These are phyloP conservation scores for Myripristis jacobus DNA, from an alignment of 2,797 vertebrate species.

Conservation along the genomic window DNA sequence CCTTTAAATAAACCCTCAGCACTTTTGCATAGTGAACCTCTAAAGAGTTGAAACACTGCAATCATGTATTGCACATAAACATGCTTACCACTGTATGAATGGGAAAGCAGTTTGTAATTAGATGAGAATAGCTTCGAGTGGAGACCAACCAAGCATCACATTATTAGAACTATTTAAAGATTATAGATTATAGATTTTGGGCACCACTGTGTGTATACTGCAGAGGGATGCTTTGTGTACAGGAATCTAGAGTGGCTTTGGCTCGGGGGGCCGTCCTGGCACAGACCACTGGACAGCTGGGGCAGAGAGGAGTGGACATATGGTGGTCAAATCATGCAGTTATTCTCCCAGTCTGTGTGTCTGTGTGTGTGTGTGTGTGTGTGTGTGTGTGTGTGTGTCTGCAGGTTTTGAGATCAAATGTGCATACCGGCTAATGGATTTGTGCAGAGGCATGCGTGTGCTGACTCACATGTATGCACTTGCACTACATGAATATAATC, in stretches of 20 bases:
- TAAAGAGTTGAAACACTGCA: too few relatives aligned
- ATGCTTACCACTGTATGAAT: too few relatives aligned
- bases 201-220: background rate
- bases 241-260: slow-evolving; percentile 48
- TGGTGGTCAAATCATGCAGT: slow-evolving; percentile 61
- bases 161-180: background rate
- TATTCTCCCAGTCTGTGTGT: slow-evolving; percentile 8
- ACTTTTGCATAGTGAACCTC: too few relatives aligned
- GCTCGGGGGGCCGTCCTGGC: slow-evolving; percentile 56
- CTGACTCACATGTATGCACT: background rate
- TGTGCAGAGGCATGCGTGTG: background rate
- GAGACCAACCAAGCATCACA: too few relatives aligned
- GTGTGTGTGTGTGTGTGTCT: slow-evolving; percentile 16
- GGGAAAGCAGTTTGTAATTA: too few relatives aligned
- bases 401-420: slow-evolving; percentile 11
- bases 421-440: slow-evolving; percentile 2
- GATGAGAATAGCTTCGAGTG: too few relatives aligned
- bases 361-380: slow-evolving; percentile 2
- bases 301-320: slow-evolving; percentile 69
- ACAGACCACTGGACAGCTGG: slow-evolving; percentile 62
- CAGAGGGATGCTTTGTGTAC: slow-evolving; percentile 35
- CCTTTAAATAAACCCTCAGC: too few relatives aligned
- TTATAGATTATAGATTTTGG: too few relatives aligned
- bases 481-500: background rate
- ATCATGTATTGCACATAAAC: too few relatives aligned